These are phyloP conservation scores for Nerophis ophidion DNA, from an alignment of 2,113 vertebrate species.

Conservation along the genomic window DNA sequence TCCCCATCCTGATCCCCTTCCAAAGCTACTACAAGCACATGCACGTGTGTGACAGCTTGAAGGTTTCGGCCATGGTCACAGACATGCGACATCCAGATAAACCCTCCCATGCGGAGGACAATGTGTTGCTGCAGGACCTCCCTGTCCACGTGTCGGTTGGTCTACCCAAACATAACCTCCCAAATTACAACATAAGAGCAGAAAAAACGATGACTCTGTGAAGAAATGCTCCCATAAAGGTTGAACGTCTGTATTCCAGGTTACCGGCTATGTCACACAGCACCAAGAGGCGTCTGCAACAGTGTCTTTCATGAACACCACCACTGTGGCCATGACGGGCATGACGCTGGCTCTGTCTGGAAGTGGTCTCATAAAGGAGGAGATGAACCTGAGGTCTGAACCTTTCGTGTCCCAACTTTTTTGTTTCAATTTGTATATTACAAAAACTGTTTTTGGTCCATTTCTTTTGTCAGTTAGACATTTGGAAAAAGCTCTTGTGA, in stretches of 20 bases:
- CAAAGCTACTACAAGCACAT: slow-evolving; percentile 67
- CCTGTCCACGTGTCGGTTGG: slow-evolving; percentile 39
- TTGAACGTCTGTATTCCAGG: slow-evolving; percentile 29
- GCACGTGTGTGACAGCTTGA: slow-evolving; percentile 67
- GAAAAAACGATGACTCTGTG: no score
- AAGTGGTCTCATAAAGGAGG: slow-evolving; percentile 61
- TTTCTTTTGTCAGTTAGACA: no score
- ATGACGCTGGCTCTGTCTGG: slow-evolving; percentile 69
- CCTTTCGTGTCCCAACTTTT: background rate
- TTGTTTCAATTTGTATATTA: no score
- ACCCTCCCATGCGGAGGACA: slow-evolving; percentile 61
- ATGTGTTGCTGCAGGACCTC: slow-evolving; percentile 67
- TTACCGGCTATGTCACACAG: background rate
- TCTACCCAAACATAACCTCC: no score
- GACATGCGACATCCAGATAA: slow-evolving; percentile 28
- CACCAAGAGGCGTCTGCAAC: slow-evolving; percentile 27
- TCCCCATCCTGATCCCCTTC: slow-evolving; percentile 74
- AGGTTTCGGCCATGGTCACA: slow-evolving; percentile 60
- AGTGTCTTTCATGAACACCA: slow-evolving; percentile 70
- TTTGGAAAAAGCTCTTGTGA: no score
- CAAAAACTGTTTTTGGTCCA: no score
- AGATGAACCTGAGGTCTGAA: background rate
- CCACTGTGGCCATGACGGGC: slow-evolving; percentile 48
- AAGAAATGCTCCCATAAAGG: background rate
- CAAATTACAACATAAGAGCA: no score